phyloP scores from a whole-genome alignment of 2,113 vertebrate genomes.

The Poeciliopsis prolifica region DNA sequence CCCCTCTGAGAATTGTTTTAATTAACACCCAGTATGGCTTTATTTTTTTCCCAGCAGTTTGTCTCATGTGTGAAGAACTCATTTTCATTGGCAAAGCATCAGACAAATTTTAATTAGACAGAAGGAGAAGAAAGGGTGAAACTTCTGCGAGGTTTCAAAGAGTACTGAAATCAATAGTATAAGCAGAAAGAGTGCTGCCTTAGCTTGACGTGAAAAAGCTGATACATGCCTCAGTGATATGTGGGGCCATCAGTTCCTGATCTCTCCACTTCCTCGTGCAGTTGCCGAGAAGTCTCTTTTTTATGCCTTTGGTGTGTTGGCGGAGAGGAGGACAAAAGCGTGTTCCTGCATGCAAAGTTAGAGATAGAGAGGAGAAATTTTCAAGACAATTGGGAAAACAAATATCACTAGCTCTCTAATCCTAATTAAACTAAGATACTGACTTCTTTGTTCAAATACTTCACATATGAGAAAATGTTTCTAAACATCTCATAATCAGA shows the following conservation, averaged over 20 bases:
- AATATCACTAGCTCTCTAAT: not conserved
- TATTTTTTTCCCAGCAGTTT: slow-evolving; percentile 26
- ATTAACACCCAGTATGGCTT: slow-evolving; percentile 41
- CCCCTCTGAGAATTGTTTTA: slow-evolving; percentile 28
- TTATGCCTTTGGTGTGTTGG: not conserved
- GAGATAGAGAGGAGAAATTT: not conserved
- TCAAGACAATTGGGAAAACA: not conserved
- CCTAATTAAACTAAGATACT: not conserved
- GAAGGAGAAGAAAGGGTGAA: not conserved
- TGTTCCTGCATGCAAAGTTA: slow-evolving; percentile 5
- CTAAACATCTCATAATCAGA: not conserved
- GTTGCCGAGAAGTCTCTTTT: slow-evolving; percentile 3
- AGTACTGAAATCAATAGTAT: not conserved
- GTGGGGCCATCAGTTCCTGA: not conserved
- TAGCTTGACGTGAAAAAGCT: not conserved
- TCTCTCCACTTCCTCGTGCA: not conserved
- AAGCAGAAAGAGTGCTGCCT: not conserved
- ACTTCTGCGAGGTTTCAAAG: not conserved
- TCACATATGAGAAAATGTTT: not conserved
- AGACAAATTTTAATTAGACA: not conserved
- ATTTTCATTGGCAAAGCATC: slow-evolving; percentile 3
- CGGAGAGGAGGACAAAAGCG: slow-evolving; percentile 17
- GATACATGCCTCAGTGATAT: not conserved
- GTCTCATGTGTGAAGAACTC: slow-evolving; percentile 14
- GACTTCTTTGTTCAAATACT: not conserved